Evolutionary conservation across 2,888 invertebrate genomes (phyloP).

Genomic region (Chrysolina oricalcia): DNA sequence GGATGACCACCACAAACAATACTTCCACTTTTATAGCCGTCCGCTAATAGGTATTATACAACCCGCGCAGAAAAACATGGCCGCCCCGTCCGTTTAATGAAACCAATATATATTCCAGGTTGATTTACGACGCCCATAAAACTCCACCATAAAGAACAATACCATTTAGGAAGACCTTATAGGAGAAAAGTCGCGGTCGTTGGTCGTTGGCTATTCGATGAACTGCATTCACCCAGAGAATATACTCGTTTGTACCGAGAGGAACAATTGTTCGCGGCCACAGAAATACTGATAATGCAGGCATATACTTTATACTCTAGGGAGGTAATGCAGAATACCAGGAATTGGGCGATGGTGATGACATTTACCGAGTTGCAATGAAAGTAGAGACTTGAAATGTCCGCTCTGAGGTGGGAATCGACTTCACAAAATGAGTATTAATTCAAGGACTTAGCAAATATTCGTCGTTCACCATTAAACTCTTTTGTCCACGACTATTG

Average conservation of each 20-base stretch:
- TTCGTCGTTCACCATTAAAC: too few species aligned
- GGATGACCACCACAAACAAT: too few species aligned
- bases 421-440: too few species aligned
- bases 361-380: too few species aligned
- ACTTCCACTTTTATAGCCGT: not conserved
- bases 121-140: conserved; percentile 43
- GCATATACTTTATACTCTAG: too few species aligned
- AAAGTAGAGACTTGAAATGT: too few species aligned
- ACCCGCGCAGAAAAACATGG: conserved; percentile 22
- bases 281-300: too few species aligned
- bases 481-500: too few species aligned
- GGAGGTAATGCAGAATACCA: too few species aligned
- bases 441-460: too few species aligned
- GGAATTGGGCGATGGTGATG: too few species aligned
- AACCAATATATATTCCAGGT: conserved; percentile 42
- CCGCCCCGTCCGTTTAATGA: conserved; percentile 36
- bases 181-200: conserved; percentile 33
- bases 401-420: too few species aligned
- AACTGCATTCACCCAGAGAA: conserved; percentile 15
- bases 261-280: not conserved
- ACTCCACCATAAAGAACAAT: conserved; percentile 38
- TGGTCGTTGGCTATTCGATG: conserved; percentile 24
- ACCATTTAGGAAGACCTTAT: conserved; percentile 34
- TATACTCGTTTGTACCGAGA: not conserved
- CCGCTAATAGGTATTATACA: conserved; percentile 19